Evolutionary conservation across 2,113 vertebrate species (phyloP).

Genomic region (Heptranchias perlo): DNA sequence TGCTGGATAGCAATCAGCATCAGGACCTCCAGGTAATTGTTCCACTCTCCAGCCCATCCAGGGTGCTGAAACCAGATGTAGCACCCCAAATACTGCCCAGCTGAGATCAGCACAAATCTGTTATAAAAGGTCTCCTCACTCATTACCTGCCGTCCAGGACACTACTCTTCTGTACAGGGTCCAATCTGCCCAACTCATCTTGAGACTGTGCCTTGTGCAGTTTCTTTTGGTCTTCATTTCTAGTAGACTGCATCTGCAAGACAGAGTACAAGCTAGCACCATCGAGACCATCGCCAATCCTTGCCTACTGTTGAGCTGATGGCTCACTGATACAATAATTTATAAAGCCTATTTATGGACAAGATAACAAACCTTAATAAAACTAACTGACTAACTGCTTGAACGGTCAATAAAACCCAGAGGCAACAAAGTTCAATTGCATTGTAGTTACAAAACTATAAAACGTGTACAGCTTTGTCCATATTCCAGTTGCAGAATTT

Average conservation of each 20-base stretch:
- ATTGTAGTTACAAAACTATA: background rate
- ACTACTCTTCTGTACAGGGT: conserved; percentile 62
- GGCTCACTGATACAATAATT: background rate
- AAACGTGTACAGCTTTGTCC: background rate
- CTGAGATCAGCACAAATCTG: background rate
- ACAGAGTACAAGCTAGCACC: background rate
- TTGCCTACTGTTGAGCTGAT: background rate
- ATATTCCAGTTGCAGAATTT: background rate
- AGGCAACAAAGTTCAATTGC: background rate
- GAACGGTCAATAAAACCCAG: background rate
- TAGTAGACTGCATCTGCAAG: conserved; percentile 26
- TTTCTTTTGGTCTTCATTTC: conserved; percentile 62
- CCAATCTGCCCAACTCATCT: conserved; percentile 75
- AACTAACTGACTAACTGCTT: background rate
- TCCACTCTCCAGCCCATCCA: background rate
- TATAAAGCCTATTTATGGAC: background rate
- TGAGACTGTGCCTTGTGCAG: conserved; percentile 85
- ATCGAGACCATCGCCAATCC: background rate
- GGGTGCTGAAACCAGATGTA: background rate
- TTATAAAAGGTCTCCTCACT: background rate
- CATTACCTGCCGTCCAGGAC: conserved; percentile 75
- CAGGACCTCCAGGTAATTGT: background rate
- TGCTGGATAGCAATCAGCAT: background rate
- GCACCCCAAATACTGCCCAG: conserved; percentile 29
- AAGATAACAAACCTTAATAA: background rate